Conservation (phyloP, 2,888 invertebrate species). For the Aporophyla nigra region DNA sequence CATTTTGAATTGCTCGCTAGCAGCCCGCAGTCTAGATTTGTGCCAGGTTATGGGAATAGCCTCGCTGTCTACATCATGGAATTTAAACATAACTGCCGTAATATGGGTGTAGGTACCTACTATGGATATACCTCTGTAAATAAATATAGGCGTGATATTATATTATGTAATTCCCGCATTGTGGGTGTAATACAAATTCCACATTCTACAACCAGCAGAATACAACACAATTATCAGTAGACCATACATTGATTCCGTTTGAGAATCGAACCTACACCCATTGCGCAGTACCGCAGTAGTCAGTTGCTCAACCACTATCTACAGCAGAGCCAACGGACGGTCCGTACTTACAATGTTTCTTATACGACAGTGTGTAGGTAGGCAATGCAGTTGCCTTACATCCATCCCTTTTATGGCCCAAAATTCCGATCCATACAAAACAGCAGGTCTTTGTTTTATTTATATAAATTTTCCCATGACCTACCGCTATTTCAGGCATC, state of each 20-base stretch:
- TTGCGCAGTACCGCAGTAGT: not conserved
- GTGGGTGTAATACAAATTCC: not conserved
- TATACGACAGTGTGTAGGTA: not conserved
- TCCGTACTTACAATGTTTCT: not conserved
- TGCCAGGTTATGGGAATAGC: not conserved
- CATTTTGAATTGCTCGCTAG: not conserved
- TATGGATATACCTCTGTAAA: no score
- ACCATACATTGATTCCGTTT: not conserved
- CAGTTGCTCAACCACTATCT: not conserved
- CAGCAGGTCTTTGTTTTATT: no score
- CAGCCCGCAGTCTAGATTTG: no score
- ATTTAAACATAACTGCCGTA: not conserved
- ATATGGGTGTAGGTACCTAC: not conserved
- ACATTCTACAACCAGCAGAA: not conserved
- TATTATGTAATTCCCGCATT: not conserved
- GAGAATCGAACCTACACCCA: not conserved
- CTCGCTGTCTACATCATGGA: not conserved
- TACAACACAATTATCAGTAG: not conserved
- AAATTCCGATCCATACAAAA: no score
- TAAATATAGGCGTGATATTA: not conserved
- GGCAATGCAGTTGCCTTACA: no score
- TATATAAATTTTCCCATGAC: no score
- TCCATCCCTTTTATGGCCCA: no score
- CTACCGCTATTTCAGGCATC: no score
- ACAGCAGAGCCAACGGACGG: not conserved